Percentiles rank a stretch among this genome's conserved stretches.
These are phyloP conservation scores for Drepana falcataria DNA, from an alignment of 2,888 invertebrate genomes.

Conservation along the genomic window DNA sequence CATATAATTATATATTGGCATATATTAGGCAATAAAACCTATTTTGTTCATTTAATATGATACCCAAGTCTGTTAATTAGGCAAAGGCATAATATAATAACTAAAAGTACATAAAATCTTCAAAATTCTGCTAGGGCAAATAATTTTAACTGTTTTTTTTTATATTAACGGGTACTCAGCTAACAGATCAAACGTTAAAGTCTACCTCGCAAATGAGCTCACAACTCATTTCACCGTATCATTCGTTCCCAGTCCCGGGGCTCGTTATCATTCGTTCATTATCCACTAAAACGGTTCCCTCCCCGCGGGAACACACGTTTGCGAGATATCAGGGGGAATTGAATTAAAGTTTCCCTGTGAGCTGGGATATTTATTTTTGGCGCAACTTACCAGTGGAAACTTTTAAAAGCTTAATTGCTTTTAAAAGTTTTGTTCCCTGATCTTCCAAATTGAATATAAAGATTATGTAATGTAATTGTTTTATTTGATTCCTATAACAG, in stretches of 20 bases:
- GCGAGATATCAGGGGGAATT: neutral
- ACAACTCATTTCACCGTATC: neutral
- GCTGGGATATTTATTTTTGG: neutral
- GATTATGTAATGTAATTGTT: too few species aligned
- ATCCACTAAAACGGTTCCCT: constrained; percentile 5
- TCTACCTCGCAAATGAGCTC: neutral
- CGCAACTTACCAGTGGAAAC: neutral
- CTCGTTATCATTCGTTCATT: constrained; percentile 14
- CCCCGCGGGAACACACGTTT: constrained; percentile 8
- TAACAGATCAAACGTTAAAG: too few species aligned
- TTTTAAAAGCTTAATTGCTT: neutral
- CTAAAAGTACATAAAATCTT: too few species aligned
- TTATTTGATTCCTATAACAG: too few species aligned
- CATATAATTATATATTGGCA: too few species aligned
- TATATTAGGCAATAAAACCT: too few species aligned
- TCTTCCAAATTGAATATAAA: neutral
- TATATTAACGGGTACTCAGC: too few species aligned
- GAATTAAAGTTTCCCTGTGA: neutral
- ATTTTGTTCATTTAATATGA: too few species aligned
- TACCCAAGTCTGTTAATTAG: too few species aligned
- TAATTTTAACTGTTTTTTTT: too few species aligned
- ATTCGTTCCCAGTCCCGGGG: constrained; percentile 2
- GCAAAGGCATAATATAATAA: too few species aligned
- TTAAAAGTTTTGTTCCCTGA: neutral
- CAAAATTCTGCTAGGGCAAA: too few species aligned